These are phyloP conservation scores for Catagonus wagneri DNA, from an alignment of 2,113 vertebrate species.

Conservation along the genomic window DNA sequence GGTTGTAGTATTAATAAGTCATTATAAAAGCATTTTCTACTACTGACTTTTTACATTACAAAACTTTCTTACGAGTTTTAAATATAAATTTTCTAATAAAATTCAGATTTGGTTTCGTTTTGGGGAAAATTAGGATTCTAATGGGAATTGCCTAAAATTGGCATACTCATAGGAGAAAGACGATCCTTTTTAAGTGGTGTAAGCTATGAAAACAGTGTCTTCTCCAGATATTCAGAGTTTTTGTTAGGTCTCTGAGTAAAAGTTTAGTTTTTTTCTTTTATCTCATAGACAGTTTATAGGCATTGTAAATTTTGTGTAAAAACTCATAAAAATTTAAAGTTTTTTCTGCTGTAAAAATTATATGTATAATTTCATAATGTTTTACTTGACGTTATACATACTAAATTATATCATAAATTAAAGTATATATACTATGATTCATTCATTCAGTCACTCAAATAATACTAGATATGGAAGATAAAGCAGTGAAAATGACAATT, in stretches of 20 bases:
- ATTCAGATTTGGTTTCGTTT: not conserved
- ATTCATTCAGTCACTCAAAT: not conserved
- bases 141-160: not conserved
- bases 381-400: not conserved
- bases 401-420: not conserved
- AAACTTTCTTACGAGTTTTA: not conserved
- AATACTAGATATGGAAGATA: not conserved
- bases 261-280: not conserved
- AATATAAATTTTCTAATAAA: not conserved
- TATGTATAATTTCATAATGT: not conserved
- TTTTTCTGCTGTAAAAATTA: conserved; percentile 5
- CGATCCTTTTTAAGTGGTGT: not conserved
- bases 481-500: not conserved
- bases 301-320: not conserved
- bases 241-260: not conserved
- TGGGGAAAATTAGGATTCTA: not conserved
- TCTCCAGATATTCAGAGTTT: not conserved
- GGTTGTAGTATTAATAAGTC: not conserved
- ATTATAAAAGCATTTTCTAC: not conserved
- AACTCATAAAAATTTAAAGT: not conserved
- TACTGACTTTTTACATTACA: not conserved
- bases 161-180: not conserved
- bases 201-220: not conserved
- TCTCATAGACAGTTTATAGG: not conserved
- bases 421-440: not conserved